Evolutionary conservation across 2,797 vertebrate species (phyloP).

Genomic region (Bucorvus abyssinicus): DNA sequence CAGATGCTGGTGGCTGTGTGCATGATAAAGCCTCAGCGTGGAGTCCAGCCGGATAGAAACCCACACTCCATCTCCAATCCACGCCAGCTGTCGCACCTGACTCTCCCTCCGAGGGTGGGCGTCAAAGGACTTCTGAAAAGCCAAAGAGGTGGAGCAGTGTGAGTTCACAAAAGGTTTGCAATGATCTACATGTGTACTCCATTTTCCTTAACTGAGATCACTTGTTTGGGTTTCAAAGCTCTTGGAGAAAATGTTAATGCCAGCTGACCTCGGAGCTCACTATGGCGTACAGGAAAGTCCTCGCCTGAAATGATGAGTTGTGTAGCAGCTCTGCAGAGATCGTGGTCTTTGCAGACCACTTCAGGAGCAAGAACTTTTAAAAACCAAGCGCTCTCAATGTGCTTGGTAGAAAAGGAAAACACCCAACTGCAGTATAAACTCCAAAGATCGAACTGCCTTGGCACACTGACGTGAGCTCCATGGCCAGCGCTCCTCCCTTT

Average conservation of each 20-base stretch:
- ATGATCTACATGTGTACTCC: background rate
- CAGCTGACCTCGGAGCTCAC: background rate
- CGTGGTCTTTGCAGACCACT: background rate
- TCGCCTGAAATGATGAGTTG: background rate
- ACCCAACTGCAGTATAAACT: background rate
- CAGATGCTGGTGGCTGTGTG: constrained; percentile 94
- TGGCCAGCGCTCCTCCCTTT: background rate
- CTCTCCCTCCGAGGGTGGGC: constrained; percentile 96
- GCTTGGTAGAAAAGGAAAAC: background rate
- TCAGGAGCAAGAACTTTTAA: background rate
- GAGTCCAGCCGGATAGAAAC: constrained; percentile 97
- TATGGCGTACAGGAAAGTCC: background rate
- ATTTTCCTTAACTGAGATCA: background rate
- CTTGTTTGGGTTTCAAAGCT: background rate
- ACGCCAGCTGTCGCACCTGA: constrained; percentile 94
- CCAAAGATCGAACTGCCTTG: background rate
- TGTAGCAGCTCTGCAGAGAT: background rate
- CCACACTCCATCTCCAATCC: constrained; percentile 97
- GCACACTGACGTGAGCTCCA: background rate
- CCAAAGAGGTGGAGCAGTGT: fast-evolving
- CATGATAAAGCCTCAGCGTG: constrained; percentile 92
- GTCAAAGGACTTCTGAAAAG: constrained; percentile 91
- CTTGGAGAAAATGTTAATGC: background rate
- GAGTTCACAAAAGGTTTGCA: background rate
- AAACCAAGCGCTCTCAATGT: background rate